These are phyloP conservation scores for Coptodon rendalli DNA, from an alignment of 2,113 vertebrate species.

Conservation along the genomic window DNA sequence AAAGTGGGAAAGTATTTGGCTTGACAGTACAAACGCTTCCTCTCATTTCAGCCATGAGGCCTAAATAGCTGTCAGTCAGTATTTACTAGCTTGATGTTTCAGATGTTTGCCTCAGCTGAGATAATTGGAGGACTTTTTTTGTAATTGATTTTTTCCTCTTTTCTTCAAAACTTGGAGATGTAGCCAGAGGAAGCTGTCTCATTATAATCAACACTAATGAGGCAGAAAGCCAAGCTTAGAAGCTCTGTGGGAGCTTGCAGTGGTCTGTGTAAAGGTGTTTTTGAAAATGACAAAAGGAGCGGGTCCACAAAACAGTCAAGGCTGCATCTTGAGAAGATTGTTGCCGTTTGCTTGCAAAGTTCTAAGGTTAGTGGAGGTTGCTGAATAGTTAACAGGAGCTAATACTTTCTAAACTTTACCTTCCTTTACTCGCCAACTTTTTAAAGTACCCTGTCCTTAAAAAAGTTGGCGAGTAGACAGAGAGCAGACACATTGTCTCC, in stretches of 20 bases:
- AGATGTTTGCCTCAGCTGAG: constrained; percentile 36
- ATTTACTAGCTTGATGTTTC: constrained; percentile 12
- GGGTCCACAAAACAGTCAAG: background rate
- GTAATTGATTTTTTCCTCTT: constrained; percentile 1
- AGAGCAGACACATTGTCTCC: background rate
- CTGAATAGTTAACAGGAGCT: background rate
- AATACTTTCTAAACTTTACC: background rate
- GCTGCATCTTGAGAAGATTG: background rate
- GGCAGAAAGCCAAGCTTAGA: constrained; percentile 7
- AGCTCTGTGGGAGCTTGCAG: background rate
- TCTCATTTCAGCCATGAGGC: background rate
- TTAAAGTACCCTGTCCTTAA: background rate
- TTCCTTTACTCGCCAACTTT: background rate
- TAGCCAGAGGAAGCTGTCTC: constrained; percentile 33
- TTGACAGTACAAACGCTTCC: constrained; percentile 25
- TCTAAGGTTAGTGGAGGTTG: background rate
- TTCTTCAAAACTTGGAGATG: constrained; percentile 8
- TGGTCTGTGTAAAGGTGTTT: constrained; percentile 6
- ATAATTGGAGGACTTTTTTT: constrained; percentile 46
- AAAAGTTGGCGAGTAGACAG: background rate
- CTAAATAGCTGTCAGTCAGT: constrained; percentile 35
- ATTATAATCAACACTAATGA: constrained; percentile 57
- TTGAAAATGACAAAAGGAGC: constrained; percentile 3
- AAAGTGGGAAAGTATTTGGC: background rate
- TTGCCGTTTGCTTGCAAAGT: background rate